Conservation (phyloP, 2,888 invertebrate genomes). For the Drosophila anomelani region DNA sequence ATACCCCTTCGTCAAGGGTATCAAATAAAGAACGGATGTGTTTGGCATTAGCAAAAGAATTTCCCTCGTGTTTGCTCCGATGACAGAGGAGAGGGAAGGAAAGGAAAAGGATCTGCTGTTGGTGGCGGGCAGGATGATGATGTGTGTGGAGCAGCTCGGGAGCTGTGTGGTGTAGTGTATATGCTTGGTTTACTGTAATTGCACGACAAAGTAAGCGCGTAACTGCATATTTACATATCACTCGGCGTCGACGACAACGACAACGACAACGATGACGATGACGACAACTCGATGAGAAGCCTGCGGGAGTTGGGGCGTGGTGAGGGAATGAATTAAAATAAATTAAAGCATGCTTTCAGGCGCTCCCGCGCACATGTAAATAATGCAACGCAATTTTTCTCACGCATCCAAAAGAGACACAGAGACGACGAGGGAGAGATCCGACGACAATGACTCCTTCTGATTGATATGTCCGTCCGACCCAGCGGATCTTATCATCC, state of each 20-base stretch:
- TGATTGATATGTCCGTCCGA: conserved; percentile 74
- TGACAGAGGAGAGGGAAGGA: conserved; percentile 28
- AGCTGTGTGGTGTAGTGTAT: conserved; percentile 20
- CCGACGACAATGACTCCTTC: conserved; percentile 44
- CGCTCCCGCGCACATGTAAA: conserved; percentile 73
- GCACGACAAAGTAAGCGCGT: conserved; percentile 81
- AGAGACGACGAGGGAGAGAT: conserved; percentile 1
- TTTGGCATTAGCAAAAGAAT: conserved; percentile 78
- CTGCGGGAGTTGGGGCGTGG: conserved; percentile 11
- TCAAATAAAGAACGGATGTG: conserved; percentile 73
- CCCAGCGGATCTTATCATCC: conserved; percentile 69
- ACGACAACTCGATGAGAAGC: conserved; percentile 33
- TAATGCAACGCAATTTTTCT: conserved; percentile 78
- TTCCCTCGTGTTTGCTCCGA: conserved; percentile 62
- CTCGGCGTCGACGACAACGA: conserved; percentile 51
- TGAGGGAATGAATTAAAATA: conserved; percentile 76
- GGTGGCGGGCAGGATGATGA: background rate
- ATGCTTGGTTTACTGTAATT: conserved; percentile 68
- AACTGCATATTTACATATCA: conserved; percentile 80
- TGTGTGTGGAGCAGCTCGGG: background rate
- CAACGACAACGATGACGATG: conserved; percentile 29
- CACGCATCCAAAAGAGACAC: conserved; percentile 39
- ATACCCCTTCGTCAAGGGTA: conserved; percentile 59
- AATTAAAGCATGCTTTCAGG: conserved; percentile 81
- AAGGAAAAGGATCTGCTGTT: conserved; percentile 5